These are phyloP conservation scores for Martes martes DNA, from an alignment of 2,113 vertebrate species.

Conservation along the genomic window DNA sequence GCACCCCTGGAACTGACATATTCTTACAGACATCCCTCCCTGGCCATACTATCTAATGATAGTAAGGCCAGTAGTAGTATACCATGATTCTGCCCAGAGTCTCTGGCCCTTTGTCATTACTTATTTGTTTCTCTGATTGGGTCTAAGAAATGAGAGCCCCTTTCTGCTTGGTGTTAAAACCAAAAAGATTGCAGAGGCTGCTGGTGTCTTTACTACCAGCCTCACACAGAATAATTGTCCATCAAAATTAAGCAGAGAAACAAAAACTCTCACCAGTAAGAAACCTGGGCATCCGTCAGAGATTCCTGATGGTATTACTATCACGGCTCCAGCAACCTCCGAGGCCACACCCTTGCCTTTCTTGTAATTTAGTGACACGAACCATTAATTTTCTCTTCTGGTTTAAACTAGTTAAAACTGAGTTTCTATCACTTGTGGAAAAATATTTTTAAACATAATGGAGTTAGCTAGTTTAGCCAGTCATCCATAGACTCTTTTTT, in stretches of 20 bases:
- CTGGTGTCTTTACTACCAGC: not conserved
- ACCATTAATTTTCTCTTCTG: not conserved
- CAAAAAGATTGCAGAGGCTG: not conserved
- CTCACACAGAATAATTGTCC: not conserved
- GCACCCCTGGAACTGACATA: no score
- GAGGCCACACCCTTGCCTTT: not conserved
- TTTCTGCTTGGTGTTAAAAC: not conserved
- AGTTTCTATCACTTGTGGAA: not conserved
- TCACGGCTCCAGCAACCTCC: not conserved
- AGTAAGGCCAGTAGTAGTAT: not conserved
- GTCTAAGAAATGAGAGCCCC: not conserved
- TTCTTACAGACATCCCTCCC: not conserved
- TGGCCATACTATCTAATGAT: not conserved
- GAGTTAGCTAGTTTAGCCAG: not conserved
- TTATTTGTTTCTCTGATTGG: not conserved
- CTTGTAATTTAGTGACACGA: not conserved
- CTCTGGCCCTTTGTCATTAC: not conserved
- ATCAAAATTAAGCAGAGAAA: not conserved
- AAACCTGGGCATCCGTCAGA: not conserved
- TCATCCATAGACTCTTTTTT: not conserved
- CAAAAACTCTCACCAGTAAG: not conserved
- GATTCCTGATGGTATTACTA: not conserved
- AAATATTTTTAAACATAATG: not conserved
- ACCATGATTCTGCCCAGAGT: not conserved
- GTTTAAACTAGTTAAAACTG: not conserved